Conservation (phyloP, 2,113 vertebrate genomes). For the Gallinago paraguaiae region DNA sequence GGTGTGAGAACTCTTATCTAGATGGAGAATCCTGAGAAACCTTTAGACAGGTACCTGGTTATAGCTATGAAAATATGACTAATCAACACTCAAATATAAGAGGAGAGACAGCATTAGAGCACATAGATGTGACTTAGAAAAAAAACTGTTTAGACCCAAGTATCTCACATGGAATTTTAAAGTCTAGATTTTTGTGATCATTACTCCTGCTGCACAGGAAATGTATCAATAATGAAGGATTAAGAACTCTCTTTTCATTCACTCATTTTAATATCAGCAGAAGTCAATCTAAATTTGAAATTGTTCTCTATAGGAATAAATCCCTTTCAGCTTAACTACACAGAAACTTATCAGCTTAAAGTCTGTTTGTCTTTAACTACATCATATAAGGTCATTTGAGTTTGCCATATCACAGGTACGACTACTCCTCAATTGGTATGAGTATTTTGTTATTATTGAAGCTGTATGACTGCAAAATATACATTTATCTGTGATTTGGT, state of each 20-base stretch:
- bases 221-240: not conserved
- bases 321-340: not conserved
- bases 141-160: not conserved
- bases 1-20: constrained; percentile 72
- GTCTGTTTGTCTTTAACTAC: not conserved
- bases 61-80: constrained; percentile 40
- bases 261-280: constrained; percentile 8
- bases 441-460: not conserved
- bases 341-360: not conserved
- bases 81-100: constrained; percentile 41
- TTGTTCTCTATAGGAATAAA: not conserved
- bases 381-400: not conserved
- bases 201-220: not conserved
- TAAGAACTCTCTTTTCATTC: not conserved
- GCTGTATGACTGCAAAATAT: not conserved
- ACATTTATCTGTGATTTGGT: not conserved
- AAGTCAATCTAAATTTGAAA: constrained; percentile 9
- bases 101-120: not conserved
- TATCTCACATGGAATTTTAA: not conserved
- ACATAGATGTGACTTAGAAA: not conserved
- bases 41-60: constrained; percentile 13
- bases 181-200: not conserved
- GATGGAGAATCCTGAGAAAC: constrained; percentile 61
- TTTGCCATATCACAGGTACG: not conserved
- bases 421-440: not conserved